These are phyloP conservation scores for Sinocyclocheilus maitianheensis DNA, from an alignment of 2,113 vertebrate genomes.

Conservation along the genomic window DNA sequence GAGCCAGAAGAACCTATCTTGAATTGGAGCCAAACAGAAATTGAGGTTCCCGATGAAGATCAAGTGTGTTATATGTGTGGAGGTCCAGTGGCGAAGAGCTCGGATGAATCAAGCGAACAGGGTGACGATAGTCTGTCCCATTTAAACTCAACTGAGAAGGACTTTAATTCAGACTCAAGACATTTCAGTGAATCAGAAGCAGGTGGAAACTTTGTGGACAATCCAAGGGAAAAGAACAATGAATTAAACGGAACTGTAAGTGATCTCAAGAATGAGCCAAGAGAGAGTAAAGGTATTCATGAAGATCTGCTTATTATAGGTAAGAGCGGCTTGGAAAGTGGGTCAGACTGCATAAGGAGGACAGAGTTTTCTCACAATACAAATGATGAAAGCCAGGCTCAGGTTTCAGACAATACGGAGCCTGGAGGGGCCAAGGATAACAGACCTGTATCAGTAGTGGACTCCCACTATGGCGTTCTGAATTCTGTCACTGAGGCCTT, in stretches of 20 bases:
- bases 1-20: conserved; percentile 1
- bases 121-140: not conserved
- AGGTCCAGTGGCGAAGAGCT: conserved; percentile 12
- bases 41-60: not conserved
- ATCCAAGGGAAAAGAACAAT: conserved; percentile 1
- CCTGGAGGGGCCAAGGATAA: not conserved
- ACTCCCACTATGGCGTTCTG: not conserved
- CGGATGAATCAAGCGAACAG: not conserved
- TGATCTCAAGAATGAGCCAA: conserved; percentile 9
- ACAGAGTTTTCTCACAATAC: not conserved
- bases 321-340: conserved; percentile 1
- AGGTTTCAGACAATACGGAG: not conserved
- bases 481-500: not conserved
- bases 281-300: not conserved
- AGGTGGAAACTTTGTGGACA: not conserved
- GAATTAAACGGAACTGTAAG: conserved; percentile 9
- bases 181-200: not conserved
- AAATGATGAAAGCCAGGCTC: not conserved
- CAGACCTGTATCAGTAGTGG: conserved; percentile 70
- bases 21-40: conserved; percentile 19
- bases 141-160: not conserved
- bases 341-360: conserved; percentile 20
- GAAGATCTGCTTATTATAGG: conserved; percentile 1
- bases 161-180: conserved; percentile 2
- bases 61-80: conserved; percentile 34